Conservation (phyloP, 2,113 vertebrate genomes). For the Mobula birostris region DNA sequence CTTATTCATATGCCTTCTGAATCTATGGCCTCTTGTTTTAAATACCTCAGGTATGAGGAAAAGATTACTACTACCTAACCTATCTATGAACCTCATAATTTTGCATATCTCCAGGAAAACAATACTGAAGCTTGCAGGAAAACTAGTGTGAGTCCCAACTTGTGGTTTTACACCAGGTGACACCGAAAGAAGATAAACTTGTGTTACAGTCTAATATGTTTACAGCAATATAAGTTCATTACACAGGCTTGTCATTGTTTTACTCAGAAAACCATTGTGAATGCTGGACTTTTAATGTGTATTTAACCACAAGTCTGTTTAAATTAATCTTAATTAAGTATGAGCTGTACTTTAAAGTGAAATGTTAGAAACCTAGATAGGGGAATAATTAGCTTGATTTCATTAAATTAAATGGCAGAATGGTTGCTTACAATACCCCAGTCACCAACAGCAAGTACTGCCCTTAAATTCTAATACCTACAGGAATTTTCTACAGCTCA, state of each 20-base stretch:
- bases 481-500: not conserved
- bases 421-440: not conserved
- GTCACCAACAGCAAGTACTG: not conserved
- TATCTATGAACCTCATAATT: no score
- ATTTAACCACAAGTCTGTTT: slow-evolving; percentile 2
- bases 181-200: no score
- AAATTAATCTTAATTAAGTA: slow-evolving; percentile 19
- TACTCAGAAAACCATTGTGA: not conserved
- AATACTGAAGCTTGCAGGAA: no score
- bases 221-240: not conserved
- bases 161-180: no score
- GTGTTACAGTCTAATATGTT: not conserved
- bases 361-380: not conserved
- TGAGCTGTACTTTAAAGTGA: not conserved
- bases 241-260: not conserved
- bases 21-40: no score
- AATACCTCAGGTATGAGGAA: no score
- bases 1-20: no score
- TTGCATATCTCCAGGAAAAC: no score
- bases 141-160: no score
- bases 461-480: not conserved
- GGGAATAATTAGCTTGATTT: not conserved
- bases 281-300: not conserved
- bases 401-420: slow-evolving; percentile 13
- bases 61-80: no score